phyloP scores from a whole-genome alignment of 37 sponge, comb jelly and placozoan genomes.

The Corticium candelabrum region DNA sequence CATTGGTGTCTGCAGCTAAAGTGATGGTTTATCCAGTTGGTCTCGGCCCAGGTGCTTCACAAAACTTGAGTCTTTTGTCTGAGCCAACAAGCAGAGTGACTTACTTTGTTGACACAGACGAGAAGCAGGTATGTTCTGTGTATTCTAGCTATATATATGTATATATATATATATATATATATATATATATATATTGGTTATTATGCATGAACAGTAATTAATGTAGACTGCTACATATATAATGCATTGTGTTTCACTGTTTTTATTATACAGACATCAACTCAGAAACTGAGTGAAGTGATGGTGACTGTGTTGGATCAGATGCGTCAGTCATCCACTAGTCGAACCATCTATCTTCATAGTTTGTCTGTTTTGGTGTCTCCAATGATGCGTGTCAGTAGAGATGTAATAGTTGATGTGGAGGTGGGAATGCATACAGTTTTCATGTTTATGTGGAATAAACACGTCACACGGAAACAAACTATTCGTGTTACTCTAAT shows the following conservation, averaged over 20 bases:
- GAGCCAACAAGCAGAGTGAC: background rate
- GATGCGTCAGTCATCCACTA: background rate
- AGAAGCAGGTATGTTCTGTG: background rate
- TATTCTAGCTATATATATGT: too few species aligned
- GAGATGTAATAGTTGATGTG: background rate
- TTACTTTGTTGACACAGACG: background rate
- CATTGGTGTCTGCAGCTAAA: background rate
- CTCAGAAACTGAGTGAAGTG: background rate
- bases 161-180: too few species aligned
- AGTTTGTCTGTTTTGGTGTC: background rate
- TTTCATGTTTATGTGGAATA: background rate
- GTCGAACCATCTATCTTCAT: background rate
- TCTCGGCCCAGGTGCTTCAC: background rate
- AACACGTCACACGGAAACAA: background rate
- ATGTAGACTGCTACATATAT: too few species aligned
- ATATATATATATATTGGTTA: too few species aligned
- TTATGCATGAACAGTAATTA: too few species aligned
- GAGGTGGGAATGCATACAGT: background rate
- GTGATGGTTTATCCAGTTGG: background rate
- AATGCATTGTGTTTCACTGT: too few species aligned
- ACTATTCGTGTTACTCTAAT: background rate
- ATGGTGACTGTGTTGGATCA: background rate
- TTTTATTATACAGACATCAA: background rate
- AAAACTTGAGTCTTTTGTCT: background rate
- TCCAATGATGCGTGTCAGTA: background rate